A percentile compares a stretch with the other conserved stretches of the same genome.
phyloP scores from a whole-genome alignment of 2,797 vertebrate genomes.

The Catharus ustulatus region DNA sequence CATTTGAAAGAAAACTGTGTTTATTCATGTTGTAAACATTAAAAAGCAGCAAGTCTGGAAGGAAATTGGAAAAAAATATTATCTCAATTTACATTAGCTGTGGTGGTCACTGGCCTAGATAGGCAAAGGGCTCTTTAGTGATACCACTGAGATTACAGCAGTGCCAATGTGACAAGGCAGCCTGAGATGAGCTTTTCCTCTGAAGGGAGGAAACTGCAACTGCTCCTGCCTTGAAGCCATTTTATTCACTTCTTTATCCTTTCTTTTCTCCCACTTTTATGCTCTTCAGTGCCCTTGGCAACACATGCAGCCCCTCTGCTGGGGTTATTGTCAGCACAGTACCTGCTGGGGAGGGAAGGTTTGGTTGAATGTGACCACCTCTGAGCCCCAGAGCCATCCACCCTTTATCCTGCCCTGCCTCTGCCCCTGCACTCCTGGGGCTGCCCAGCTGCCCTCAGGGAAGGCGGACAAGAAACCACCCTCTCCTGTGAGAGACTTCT shows the following conservation, averaged over 20 bases:
- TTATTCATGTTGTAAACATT: not conserved
- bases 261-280: not conserved
- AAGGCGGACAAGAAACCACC: not conserved
- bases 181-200: not conserved
- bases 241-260: not conserved
- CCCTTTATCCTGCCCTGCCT: not conserved
- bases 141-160: not conserved
- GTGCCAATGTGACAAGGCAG: not conserved
- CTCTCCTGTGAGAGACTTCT: not conserved
- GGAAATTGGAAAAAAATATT: not conserved
- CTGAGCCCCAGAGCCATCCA: not conserved
- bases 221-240: not conserved
- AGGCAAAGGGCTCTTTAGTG: not conserved
- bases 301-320: accelerated
- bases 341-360: not conserved
- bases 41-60: not conserved
- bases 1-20: not conserved
- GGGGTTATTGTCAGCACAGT: not conserved
- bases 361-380: not conserved
- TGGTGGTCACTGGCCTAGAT: not conserved
- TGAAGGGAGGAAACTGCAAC: not conserved
- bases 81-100: not conserved
- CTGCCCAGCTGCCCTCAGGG: not conserved
- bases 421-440: not conserved
- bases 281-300: not conserved